Evolutionary conservation across 2,113 vertebrate genomes (phyloP).

Genomic region (Thinocorus orbignyianus): DNA sequence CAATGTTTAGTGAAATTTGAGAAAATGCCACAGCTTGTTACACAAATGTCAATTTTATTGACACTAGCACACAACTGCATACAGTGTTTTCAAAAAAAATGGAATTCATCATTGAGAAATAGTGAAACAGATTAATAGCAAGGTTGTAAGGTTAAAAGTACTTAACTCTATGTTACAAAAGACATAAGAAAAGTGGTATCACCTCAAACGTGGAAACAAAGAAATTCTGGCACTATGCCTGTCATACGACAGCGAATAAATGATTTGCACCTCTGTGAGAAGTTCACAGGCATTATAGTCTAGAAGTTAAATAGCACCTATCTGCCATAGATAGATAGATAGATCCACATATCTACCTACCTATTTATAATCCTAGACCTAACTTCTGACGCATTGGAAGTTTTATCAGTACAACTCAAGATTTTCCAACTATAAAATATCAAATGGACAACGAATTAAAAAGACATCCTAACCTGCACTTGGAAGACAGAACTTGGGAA

Average conservation of each 20-base stretch:
- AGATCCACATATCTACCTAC: not conserved
- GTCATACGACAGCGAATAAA: slow-evolving; percentile 39
- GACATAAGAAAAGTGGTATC: slow-evolving; percentile 69
- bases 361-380: not conserved
- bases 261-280: slow-evolving; percentile 61
- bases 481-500: slow-evolving; percentile 9
- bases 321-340: slow-evolving; percentile 5
- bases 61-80: slow-evolving; percentile 86
- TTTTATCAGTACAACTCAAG: slow-evolving; percentile 4
- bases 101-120: slow-evolving; percentile 72
- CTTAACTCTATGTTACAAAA: slow-evolving; percentile 72
- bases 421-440: slow-evolving; percentile 23
- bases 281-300: slow-evolving; percentile 30
- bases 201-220: slow-evolving; percentile 66
- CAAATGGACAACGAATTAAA: not conserved
- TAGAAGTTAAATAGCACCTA: slow-evolving; percentile 47
- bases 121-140: slow-evolving; percentile 71
- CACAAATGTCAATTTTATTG: slow-evolving; percentile 90
- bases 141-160: slow-evolving; percentile 65
- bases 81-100: slow-evolving; percentile 81
- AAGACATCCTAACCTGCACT: not conserved
- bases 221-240: slow-evolving; percentile 71
- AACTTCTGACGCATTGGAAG: not conserved
- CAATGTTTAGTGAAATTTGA: slow-evolving; percentile 69
- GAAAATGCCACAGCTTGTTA: slow-evolving; percentile 83